Evolutionary conservation across 1,140 invertebrate species (phyloP), one percentile per base, ranked within the genome.

Genomic region (Vanessa atalanta): DNA sequence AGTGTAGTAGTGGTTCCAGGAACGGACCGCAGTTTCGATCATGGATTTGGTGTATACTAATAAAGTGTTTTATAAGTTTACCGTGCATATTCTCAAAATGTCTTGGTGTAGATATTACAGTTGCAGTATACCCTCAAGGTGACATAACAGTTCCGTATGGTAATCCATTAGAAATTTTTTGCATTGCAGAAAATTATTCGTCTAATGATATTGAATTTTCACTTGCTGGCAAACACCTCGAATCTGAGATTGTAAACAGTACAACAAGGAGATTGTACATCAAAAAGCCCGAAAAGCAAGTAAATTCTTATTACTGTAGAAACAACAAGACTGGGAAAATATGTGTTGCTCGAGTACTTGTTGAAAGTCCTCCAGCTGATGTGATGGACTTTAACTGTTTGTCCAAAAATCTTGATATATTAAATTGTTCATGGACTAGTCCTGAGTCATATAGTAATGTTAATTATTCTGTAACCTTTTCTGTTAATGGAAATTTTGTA

Each of bases 361-460:
- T 93, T 13, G 93, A 91, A 20, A 83, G 82, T 13, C 70, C 78
- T 60, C 95, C 95, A 15, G 75, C 92, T 66, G 81, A 93, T 71
- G 94, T 96, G 2, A 87, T 84, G 12, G 94, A 95, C 81, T 96
- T 96, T 74, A 88, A 83, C 9, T 97, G 96, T 78, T 84, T 95
- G 16, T 95, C 95, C n/a, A 84, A 93, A 48, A 96, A 96, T 84
- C 95, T 95, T 93, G 93, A 96, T 66, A 94, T 93, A 73, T 83
- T 96, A 43, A 95, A 90, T 3, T 97, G 96, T 79, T 92, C 93
- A 11, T 97, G 95, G 95, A 93, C 87, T 2, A 91, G 92, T 47
- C 90, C 92, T 3, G 77, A 90, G 1, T 94, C 94, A 81, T 93
- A 86, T 73, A 91, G 95, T 77, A 85, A 94, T 65, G 95, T 95